Conservation (phyloP, 2,797 vertebrate genomes). For the Sorex maritimensis region DNA sequence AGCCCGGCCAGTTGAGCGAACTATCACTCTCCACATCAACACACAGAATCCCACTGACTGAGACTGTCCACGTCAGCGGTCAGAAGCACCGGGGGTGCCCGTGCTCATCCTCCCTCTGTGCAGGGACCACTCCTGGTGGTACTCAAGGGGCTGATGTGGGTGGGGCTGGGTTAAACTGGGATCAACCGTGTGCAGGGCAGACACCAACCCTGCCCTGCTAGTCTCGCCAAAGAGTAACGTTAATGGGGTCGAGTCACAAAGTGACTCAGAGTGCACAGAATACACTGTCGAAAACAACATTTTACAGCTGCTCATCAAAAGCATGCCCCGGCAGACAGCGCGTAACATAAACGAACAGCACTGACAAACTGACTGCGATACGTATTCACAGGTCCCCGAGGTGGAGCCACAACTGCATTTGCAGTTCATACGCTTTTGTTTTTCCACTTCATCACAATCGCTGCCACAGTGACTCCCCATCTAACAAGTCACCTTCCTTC, state of each 20-base stretch:
- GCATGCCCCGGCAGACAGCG: background rate
- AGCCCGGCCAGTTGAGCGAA: background rate
- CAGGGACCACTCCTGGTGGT: too few relatives aligned
- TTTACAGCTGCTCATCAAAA: background rate
- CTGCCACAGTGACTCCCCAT: background rate
- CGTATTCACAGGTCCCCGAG: background rate
- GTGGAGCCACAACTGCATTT: slow-evolving; percentile 17
- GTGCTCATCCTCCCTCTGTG: too few relatives aligned
- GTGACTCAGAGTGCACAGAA: background rate
- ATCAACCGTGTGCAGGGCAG: too few relatives aligned
- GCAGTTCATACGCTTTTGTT: background rate
- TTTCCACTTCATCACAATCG: background rate
- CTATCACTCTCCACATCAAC: background rate
- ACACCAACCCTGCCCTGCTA: too few relatives aligned
- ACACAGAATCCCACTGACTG: background rate
- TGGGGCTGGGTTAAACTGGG: too few relatives aligned
- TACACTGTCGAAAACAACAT: slow-evolving; percentile 39
- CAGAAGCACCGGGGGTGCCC: background rate
- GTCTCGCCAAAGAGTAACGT: background rate
- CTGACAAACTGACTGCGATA: background rate
- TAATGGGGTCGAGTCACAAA: background rate
- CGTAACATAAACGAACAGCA: background rate
- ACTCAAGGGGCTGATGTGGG: too few relatives aligned
- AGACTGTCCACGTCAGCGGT: background rate
- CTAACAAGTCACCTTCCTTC: slow-evolving; percentile 13